Conservation (phyloP, 2,113 vertebrate species). For the Macrotis lagotis region DNA sequence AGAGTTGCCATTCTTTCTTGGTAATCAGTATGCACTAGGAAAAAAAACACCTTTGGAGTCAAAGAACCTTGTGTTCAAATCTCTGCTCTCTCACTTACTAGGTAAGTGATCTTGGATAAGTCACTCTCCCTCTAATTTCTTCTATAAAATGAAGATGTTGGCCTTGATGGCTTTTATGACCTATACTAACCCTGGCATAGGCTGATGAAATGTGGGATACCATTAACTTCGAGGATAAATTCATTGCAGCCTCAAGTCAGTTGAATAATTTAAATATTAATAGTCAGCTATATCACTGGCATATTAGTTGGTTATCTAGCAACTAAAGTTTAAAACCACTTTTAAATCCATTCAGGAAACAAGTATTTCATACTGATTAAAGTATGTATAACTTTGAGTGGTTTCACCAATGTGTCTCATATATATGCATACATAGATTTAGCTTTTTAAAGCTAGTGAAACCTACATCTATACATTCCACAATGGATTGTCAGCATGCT, state of each 20-base stretch:
- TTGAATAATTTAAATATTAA: background rate
- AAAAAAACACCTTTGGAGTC: background rate
- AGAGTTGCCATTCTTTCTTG: background rate
- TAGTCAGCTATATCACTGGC: background rate
- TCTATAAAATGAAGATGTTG: background rate
- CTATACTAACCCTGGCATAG: background rate
- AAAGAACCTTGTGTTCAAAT: background rate
- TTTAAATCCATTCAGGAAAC: constrained; percentile 48
- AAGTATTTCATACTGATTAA: constrained; percentile 31
- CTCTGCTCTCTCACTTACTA: background rate
- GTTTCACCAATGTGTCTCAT: background rate
- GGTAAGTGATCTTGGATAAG: background rate
- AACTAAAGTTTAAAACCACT: constrained; percentile 3
- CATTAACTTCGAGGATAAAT: background rate
- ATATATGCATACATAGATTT: background rate
- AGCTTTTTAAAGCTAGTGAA: constrained; percentile 57
- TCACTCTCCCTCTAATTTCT: background rate
- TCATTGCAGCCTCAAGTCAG: constrained; percentile 11
- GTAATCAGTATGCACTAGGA: background rate
- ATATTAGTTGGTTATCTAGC: constrained; percentile 37
- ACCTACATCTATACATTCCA: constrained; percentile 70
- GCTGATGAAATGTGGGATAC: background rate
- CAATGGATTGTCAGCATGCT: constrained; percentile 75
- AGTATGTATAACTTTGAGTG: background rate
- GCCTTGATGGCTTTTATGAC: background rate